Conservation (phyloP, 2,797 vertebrate genomes). For the Mormyrus proboscirostris region DNA sequence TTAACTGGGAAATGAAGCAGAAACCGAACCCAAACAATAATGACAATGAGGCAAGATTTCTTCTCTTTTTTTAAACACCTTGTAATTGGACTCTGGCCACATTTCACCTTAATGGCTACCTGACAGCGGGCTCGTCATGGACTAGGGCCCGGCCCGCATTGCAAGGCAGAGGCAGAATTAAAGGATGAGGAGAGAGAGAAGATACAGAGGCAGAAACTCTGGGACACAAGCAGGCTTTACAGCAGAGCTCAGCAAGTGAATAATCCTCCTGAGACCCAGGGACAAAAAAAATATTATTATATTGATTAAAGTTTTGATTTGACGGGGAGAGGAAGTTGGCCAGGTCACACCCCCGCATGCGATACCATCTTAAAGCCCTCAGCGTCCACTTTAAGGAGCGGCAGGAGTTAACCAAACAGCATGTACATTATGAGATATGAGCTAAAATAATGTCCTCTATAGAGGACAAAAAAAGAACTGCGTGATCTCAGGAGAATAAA, state of each 20-base stretch:
- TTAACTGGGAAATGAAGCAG: slow-evolving; percentile 5
- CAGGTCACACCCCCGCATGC: too few relatives aligned
- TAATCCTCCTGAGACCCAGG: not conserved
- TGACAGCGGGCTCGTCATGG: not conserved
- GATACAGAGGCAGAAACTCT: not conserved
- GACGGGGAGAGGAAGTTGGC: too few relatives aligned
- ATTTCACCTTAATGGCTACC: not conserved
- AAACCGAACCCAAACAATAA: not conserved
- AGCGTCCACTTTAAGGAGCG: not conserved
- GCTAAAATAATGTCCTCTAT: not conserved
- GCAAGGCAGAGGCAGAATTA: not conserved
- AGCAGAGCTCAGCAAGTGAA: not conserved
- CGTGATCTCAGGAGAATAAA: not conserved
- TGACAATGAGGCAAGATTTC: not conserved
- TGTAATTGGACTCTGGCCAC: not conserved
- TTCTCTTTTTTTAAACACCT: not conserved
- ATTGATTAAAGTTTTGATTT: too few relatives aligned
- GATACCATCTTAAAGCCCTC: not conserved
- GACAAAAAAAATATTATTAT: not conserved
- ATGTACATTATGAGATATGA: not conserved
- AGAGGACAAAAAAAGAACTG: not conserved
- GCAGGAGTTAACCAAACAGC: not conserved
- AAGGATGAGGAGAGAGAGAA: not conserved
- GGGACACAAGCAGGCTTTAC: not conserved
- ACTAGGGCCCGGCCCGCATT: not conserved